phyloP scores from a whole-genome alignment of 2,797 vertebrate genomes.

The Steatocranus sp. region DNA sequence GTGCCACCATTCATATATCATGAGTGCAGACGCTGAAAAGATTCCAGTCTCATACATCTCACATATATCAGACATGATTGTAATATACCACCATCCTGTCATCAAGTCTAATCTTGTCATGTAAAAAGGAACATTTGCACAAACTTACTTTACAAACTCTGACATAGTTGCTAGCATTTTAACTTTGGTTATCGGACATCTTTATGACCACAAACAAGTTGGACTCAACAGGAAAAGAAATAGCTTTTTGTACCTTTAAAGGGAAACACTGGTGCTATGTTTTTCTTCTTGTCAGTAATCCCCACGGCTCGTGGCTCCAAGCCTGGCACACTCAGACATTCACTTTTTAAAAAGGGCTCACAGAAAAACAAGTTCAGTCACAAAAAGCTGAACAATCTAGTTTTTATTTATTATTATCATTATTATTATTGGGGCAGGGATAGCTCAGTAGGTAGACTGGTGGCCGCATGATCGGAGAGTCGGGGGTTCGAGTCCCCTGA shows the following conservation, averaged over 20 bases:
- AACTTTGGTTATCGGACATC: neutral
- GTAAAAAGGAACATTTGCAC: neutral
- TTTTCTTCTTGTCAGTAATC: neutral
- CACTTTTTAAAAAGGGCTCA: neutral
- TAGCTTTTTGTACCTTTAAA: neutral
- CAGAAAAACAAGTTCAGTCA: neutral
- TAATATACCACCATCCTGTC: neutral
- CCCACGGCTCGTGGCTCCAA: neutral
- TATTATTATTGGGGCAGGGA: too few relatives aligned
- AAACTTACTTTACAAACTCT: neutral
- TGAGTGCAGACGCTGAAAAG: neutral
- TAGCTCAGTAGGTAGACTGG: too few relatives aligned
- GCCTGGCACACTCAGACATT: neutral
- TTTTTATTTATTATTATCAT: neutral
- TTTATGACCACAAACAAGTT: neutral
- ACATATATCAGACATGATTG: neutral
- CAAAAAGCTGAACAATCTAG: neutral
- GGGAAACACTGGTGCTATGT: neutral
- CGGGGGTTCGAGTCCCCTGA: too few relatives aligned
- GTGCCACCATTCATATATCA: constrained; percentile 14
- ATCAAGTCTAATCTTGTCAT: neutral
- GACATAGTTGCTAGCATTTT: neutral
- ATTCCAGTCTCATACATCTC: neutral
- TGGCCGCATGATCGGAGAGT: too few relatives aligned
- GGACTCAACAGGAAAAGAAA: neutral